A percentile compares a stretch with the other conserved stretches of the same genome.
phyloP scores from a whole-genome alignment of 2,888 invertebrate genomes.

The Drosophila nigritarsus region DNA sequence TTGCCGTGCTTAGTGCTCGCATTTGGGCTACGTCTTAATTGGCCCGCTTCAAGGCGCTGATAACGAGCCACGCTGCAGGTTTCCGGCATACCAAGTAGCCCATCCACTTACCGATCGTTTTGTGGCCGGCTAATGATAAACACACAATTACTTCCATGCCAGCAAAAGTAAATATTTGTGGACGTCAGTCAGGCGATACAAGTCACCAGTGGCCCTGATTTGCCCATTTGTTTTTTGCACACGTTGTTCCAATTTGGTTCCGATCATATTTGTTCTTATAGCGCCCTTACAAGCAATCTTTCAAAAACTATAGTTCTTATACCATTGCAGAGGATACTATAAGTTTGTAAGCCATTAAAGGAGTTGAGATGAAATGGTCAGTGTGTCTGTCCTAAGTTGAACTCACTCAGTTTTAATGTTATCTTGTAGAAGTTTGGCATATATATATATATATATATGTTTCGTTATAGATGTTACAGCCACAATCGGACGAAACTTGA shows the following conservation, averaged over 20 bases:
- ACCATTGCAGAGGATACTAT: neutral
- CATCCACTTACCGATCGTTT: constrained; percentile 39
- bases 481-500: neutral
- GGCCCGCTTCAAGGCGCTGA: constrained; percentile 67
- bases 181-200: neutral
- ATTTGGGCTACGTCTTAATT: constrained; percentile 85
- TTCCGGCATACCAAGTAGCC: neutral
- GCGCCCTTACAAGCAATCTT: no score
- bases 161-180: neutral
- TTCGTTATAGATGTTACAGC: neutral
- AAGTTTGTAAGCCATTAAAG: neutral
- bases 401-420: neutral
- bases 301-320: neutral
- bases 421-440: neutral
- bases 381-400: neutral
- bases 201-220: neutral
- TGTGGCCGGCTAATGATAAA: constrained; percentile 61
- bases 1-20: constrained; percentile 66
- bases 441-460: neutral
- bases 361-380: neutral
- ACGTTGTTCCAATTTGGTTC: neutral
- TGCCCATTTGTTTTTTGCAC: neutral
- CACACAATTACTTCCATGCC: constrained; percentile 46
- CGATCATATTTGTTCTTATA: neutral
- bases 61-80: constrained; percentile 23